Evolutionary conservation across 2,113 vertebrate genomes (phyloP).

Genomic region (Tragulus kanchil): DNA sequence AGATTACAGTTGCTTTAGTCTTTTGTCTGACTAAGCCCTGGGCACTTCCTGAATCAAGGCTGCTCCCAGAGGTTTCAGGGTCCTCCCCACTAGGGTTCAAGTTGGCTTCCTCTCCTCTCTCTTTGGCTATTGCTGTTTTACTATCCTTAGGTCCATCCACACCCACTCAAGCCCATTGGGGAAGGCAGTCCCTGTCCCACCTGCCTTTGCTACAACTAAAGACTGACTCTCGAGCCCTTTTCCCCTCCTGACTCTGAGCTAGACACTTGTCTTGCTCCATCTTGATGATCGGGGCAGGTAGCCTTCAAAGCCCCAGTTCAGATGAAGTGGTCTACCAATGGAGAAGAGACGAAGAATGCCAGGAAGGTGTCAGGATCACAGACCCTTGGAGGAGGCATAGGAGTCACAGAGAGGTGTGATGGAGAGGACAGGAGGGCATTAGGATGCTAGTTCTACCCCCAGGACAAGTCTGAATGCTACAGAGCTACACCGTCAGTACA

Average conservation of each 20-base stretch:
- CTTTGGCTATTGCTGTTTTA: background rate
- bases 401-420: too few species aligned
- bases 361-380: background rate
- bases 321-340: background rate
- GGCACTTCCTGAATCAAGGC: background rate
- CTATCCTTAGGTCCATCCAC: background rate
- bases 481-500: background rate
- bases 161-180: background rate
- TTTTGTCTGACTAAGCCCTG: background rate
- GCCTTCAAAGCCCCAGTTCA: background rate
- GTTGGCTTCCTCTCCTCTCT: background rate
- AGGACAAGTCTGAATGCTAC: background rate
- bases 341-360: background rate
- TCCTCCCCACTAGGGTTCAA: background rate
- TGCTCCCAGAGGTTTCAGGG: background rate
- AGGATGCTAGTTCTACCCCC: background rate
- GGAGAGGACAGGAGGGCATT: background rate
- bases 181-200: background rate
- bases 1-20: accelerated
- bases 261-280: background rate
- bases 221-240: background rate
- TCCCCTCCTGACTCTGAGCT: background rate
- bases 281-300: background rate
- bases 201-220: background rate
- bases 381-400: background rate